phyloP scores from a whole-genome alignment of 2,113 vertebrate species.

The Suncus etruscus region DNA sequence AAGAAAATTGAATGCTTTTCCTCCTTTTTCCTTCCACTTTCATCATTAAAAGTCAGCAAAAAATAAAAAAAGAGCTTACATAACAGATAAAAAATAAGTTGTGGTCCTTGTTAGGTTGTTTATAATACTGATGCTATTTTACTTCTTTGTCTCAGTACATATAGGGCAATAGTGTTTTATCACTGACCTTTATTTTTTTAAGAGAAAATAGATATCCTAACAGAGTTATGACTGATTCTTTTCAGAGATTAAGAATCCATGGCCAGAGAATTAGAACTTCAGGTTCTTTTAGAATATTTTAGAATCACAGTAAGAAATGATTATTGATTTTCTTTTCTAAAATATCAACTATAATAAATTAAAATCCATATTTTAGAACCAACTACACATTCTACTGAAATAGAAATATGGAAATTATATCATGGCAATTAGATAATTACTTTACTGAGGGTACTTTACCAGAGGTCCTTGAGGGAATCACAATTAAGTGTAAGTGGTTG shows the following conservation, averaged over 20 bases:
- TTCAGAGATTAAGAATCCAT: neutral
- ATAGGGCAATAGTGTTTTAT: neutral
- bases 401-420: neutral
- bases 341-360: neutral
- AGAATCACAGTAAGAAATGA: neutral
- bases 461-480: neutral
- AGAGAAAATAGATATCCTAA: neutral
- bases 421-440: neutral
- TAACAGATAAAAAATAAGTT: neutral
- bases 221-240: neutral
- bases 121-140: neutral
- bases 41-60: neutral
- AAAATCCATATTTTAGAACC: neutral
- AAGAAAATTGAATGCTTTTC: neutral
- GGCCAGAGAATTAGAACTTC: neutral
- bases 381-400: neutral
- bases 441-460: conserved; percentile 19
- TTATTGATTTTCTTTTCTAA: neutral
- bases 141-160: neutral
- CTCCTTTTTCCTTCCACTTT: too few species aligned
- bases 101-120: neutral
- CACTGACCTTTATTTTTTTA: conserved; percentile 5
- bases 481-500: neutral
- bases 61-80: neutral
- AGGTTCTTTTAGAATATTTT: neutral